Evolutionary conservation across 1,140 invertebrate species (phyloP).

Genomic region (Parasteatoda tepidariorum): DNA sequence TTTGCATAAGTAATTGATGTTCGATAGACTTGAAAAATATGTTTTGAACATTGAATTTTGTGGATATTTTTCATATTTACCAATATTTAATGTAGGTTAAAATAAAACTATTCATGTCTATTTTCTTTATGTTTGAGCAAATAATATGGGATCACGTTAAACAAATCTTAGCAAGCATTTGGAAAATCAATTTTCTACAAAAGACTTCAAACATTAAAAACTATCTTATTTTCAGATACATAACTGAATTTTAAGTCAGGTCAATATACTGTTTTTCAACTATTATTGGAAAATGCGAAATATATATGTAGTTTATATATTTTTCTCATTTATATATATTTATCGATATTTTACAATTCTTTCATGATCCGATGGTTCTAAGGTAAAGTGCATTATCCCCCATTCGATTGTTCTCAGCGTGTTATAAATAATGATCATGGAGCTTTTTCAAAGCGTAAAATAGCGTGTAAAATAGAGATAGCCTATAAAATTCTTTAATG

Average conservation of each 20-base stretch:
- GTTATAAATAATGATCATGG: constrained; percentile 46
- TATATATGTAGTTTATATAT: no score
- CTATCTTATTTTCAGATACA: not conserved
- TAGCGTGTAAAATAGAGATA: constrained; percentile 21
- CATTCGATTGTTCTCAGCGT: not conserved
- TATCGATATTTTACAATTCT: constrained; percentile 11
- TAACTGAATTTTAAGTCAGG: constrained; percentile 33
- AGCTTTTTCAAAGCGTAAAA: constrained; percentile 14
- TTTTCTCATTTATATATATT: not conserved
- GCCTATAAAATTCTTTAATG: constrained; percentile 53
- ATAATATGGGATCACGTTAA: not conserved
- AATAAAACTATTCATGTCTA: no score
- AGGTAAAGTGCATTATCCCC: not conserved
- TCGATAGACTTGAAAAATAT: no score
- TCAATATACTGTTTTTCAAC: constrained; percentile 14
- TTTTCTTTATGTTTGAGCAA: no score
- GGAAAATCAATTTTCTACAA: not conserved
- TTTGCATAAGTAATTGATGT: no score
- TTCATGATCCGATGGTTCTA: not conserved
- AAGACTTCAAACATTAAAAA: not conserved
- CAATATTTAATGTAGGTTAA: no score
- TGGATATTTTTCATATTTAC: no score
- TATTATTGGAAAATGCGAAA: constrained; percentile 17
- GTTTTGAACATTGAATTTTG: no score
- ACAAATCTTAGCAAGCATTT: not conserved